Evolutionary conservation across 2,888 invertebrate genomes (phyloP).

Genomic region (Salpingus planirostris): DNA sequence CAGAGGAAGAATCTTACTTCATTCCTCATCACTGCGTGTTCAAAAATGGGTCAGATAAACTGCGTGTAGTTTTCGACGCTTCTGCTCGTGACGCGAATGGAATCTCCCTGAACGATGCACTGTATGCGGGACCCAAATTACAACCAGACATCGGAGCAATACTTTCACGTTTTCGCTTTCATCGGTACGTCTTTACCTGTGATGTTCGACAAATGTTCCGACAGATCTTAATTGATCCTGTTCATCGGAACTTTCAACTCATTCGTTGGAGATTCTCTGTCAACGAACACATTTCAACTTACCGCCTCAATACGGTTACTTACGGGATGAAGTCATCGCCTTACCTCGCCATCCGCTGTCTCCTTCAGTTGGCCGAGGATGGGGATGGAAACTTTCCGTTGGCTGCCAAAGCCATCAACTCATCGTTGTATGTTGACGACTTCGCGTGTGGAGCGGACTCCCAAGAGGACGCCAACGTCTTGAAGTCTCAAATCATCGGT

Average conservation of each 20-base stretch:
- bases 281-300: conserved; percentile 3
- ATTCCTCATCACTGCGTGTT: conserved; percentile 12
- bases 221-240: conserved; percentile 11
- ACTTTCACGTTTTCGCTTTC: conserved; percentile 7
- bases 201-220: conserved; percentile 15
- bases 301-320: conserved; percentile 5
- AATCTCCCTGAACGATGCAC: conserved; percentile 9
- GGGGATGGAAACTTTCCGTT: conserved; percentile 1
- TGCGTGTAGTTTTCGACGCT: conserved; percentile 10
- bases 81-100: conserved; percentile 1
- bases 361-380: conserved; percentile 5
- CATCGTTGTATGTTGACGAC: conserved; percentile 6
- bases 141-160: conserved; percentile 8
- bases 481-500: background rate
- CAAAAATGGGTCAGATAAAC: conserved; percentile 3
- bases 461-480: conserved; percentile 1
- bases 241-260: conserved; percentile 10
- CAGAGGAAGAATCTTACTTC: conserved; percentile 3
- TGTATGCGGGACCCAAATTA: conserved; percentile 9
- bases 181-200: conserved; percentile 7
- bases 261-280: conserved; percentile 7
- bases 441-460: conserved; percentile 3
- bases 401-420: conserved; percentile 4
- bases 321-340: conserved; percentile 7
- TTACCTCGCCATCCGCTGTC: conserved; percentile 5